These are phyloP conservation scores for Pimpla rufipes DNA, from an alignment of 2,888 invertebrate species.

Conservation along the genomic window DNA sequence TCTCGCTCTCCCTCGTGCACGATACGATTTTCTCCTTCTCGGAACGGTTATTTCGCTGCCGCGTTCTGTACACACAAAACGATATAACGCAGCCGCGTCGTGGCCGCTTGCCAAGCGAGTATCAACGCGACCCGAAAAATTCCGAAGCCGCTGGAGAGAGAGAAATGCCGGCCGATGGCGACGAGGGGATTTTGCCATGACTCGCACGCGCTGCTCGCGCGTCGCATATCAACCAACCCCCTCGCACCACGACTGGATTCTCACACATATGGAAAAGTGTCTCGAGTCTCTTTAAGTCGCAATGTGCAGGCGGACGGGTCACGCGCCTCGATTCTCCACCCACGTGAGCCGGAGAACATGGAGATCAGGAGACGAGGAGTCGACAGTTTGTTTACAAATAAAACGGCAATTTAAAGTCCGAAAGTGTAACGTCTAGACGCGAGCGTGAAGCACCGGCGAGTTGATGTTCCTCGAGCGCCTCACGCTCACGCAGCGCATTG, in stretches of 20 bases:
- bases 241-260: constrained; percentile 30
- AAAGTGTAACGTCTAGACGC: too few relatives aligned
- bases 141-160: constrained; percentile 63
- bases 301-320: constrained; percentile 22
- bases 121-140: constrained; percentile 80
- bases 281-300: not conserved
- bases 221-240: constrained; percentile 63
- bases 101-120: constrained; percentile 76
- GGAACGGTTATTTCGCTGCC: constrained; percentile 69
- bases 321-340: constrained; percentile 28
- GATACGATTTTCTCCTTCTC: constrained; percentile 54
- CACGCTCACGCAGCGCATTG: too few relatives aligned
- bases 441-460: too few relatives aligned
- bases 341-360: constrained; percentile 22
- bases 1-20: constrained; percentile 35
- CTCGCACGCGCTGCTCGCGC: constrained; percentile 29
- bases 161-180: constrained; percentile 47
- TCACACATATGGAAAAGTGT: constrained; percentile 24
- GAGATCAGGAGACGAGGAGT: constrained; percentile 14
- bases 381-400: too few relatives aligned
- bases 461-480: too few relatives aligned
- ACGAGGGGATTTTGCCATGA: constrained; percentile 55
- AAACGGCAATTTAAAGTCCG: too few relatives aligned
- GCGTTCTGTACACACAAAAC: constrained; percentile 6
- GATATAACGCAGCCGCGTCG: constrained; percentile 12